Percentiles rank a stretch among this genome's conserved stretches.
Conservation (phyloP, 2,797 vertebrate species). For the Gastrophryne carolinensis region DNA sequence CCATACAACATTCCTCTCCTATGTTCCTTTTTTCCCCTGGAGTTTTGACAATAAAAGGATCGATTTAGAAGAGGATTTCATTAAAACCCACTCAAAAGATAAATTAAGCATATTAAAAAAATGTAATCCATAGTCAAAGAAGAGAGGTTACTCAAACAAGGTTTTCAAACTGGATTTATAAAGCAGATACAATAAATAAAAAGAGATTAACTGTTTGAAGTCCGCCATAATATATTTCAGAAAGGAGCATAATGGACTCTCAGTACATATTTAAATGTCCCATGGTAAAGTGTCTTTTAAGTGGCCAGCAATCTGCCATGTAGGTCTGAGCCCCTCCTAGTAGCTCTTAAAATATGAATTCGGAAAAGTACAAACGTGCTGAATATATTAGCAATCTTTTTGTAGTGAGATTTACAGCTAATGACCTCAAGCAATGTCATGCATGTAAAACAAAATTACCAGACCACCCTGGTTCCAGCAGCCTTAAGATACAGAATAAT, state of each 20-base stretch:
- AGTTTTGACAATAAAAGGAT: neutral
- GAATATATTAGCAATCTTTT: conserved; percentile 82
- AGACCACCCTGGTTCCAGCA: conserved; percentile 79
- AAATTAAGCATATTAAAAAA: conserved; percentile 9
- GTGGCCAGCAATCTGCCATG: conserved; percentile 76
- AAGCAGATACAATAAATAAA: neutral
- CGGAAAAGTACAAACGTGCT: conserved; percentile 79
- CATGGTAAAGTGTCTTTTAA: conserved; percentile 75
- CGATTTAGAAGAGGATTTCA: neutral
- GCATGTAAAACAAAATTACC: conserved; percentile 81
- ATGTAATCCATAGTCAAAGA: conserved; percentile 17
- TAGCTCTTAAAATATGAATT: conserved; percentile 76
- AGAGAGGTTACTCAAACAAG: neutral
- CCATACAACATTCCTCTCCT: neutral
- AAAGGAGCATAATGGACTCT: conserved; percentile 64
- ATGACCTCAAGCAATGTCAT: conserved; percentile 79
- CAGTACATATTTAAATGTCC: conserved; percentile 71
- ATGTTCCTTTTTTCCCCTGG: neutral
- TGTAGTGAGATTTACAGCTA: conserved; percentile 79
- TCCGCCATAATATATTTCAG: conserved; percentile 66
- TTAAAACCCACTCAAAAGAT: neutral
- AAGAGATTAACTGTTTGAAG: conserved; percentile 66
- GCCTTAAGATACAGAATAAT: conserved; percentile 76
- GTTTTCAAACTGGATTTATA: neutral
- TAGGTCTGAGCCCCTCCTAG: conserved; percentile 78